Evolutionary conservation across 2,888 invertebrate species (phyloP).

Genomic region (Epicampocera succincta): DNA sequence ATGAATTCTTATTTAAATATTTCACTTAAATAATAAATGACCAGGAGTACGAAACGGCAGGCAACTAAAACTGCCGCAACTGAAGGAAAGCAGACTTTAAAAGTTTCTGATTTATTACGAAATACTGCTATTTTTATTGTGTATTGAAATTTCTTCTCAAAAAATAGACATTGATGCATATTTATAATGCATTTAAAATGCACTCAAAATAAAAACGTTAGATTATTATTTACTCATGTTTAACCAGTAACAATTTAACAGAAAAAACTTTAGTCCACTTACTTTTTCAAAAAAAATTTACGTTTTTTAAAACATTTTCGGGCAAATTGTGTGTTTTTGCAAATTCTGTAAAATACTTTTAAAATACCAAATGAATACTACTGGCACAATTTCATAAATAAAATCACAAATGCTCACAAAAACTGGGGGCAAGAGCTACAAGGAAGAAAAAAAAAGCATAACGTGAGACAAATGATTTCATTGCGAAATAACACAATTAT

Average conservation of each 20-base stretch:
- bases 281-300: too few species aligned
- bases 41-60: background rate
- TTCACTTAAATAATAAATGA: conserved; percentile 19
- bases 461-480: conserved; percentile 19
- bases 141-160: too few species aligned
- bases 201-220: too few species aligned
- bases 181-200: too few species aligned
- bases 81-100: background rate
- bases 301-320: too few species aligned
- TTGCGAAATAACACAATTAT: conserved; percentile 54
- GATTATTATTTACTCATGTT: too few species aligned
- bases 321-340: too few species aligned
- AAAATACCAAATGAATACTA: background rate
- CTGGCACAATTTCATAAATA: conserved; percentile 2
- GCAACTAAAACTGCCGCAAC: background rate
- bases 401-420: background rate
- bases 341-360: background rate
- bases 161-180: too few species aligned
- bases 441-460: background rate
- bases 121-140: too few species aligned
- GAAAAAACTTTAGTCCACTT: too few species aligned
- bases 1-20: conserved; percentile 24
- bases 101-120: too few species aligned
- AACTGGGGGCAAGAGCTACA: background rate
- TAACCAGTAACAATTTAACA: too few species aligned